phyloP scores from a whole-genome alignment of 2,888 invertebrate genomes.

The Chrysolina oricalcia region DNA sequence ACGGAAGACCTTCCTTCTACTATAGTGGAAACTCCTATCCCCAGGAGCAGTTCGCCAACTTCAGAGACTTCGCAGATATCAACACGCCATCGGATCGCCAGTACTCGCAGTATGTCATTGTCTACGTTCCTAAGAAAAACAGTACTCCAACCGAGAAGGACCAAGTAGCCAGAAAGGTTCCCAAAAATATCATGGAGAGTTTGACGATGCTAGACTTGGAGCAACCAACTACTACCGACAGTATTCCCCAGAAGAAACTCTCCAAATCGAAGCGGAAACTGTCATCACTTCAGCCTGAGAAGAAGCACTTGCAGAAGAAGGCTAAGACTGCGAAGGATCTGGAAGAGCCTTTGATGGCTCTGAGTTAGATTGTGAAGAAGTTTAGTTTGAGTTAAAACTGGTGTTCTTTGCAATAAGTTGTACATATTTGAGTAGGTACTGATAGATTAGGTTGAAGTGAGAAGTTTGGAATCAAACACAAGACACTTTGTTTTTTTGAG shows the following conservation, averaged over 20 bases:
- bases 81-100: conserved; percentile 87
- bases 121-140: conserved; percentile 85
- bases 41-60: conserved; percentile 90
- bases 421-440: conserved; percentile 35
- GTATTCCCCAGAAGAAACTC: conserved; percentile 69
- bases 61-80: conserved; percentile 92
- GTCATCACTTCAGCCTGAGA: conserved; percentile 73
- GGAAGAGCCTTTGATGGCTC: conserved; percentile 78
- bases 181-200: conserved; percentile 88
- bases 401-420: conserved; percentile 31
- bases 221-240: conserved; percentile 50
- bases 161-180: conserved; percentile 56
- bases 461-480: background rate
- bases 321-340: background rate
- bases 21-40: conserved; percentile 76
- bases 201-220: conserved; percentile 82
- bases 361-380: conserved; percentile 73
- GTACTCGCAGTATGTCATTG: conserved; percentile 88
- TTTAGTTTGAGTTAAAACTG: background rate
- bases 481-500: conserved; percentile 19
- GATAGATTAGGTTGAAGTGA: conserved; percentile 14
- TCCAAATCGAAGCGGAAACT: conserved; percentile 81
- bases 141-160: conserved; percentile 72
- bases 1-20: conserved; percentile 80
- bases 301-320: conserved; percentile 72